Base-by-base conservation (phyloP, 2,888 invertebrate genomes). In the Tinea semifulvella region DNA sequence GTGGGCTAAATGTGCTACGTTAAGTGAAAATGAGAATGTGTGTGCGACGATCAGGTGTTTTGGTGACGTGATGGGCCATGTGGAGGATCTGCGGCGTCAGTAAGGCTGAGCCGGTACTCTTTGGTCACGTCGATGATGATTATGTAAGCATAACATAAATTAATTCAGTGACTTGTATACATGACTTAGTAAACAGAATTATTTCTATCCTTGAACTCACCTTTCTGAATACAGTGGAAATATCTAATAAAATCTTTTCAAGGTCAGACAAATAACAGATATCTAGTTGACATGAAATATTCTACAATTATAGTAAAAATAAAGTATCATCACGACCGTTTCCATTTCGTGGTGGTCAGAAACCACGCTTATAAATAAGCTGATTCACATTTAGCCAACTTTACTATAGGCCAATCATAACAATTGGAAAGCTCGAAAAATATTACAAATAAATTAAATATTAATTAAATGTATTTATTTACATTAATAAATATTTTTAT, bases 11-110 rank as follows among this genome's bases (percentile, higher is more conserved):
- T 22, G 25, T 22, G 25, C n/a, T n/a, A n/a, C 27, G 4, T 8
- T 36, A 2, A 71, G 75, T 68, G 77, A 77, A 75, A 77, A 77
- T 76, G 65, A 60, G 63, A 62, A 63, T 61, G 61, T 2, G 36
- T 18, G 4, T 54, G 44, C 11, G 56, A 48, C 57, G 62, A 63
- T 63, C 72, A 72, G 74, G 72, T 71, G 74, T 60, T 46, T 54
- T 46, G 49, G 63, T 65, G 68, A 4, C 43, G 71, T 64, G 66
- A 77, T 77, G 79, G 77, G 69, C 74, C 72, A 79, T 80, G 80
- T 79, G 79, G 79, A 79, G 63, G 61, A 77, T 77, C 57, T 79
- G 80, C 63, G 76, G 77, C 66, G 72, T 75, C 68, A 75, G 72
- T 73, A 79, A 76, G 64, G 72, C 65, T 55, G 66, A 74, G 60